Base-by-base conservation (phyloP, 2,113 vertebrate genomes). In the Chascanopsetta lugubris region DNA sequence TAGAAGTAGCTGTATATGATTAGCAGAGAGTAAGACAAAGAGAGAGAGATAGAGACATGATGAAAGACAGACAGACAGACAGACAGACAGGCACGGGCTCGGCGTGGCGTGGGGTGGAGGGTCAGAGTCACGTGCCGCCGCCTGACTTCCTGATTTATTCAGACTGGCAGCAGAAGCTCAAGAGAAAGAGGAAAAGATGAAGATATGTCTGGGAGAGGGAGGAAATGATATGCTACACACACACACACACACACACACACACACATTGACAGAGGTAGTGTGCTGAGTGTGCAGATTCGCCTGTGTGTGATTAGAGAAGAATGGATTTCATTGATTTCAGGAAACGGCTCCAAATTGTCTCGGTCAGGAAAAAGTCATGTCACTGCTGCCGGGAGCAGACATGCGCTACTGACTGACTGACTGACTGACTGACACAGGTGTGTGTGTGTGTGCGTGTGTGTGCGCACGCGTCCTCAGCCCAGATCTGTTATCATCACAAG, bases 281-380 rank as follows among this genome's bases (percentile, higher is more conserved):
- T 74, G 80, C 82, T 87, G 80, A 85, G 74, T 63, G 77, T 78
- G 80, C 79, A 81, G 49, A 76, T 77, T 63, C 3, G 17, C 69
- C 67, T 86, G 67, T 76, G 69, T 84, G 65, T 48, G 56, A 74
- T 57, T 32, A 45, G 59, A 70, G 68, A 8, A 10, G 62, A 21
- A 48, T 57, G 27, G 59, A 65, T 59, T 87, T 84, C 79, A 82
- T 86, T 89, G 73, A 77, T 61, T 71, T 70, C 71, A 77, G 70
- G 62, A 85, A 79, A 87, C 84, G 59, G 71, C 51, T 89, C 76
- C 72, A 80, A 88, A 78, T 85, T 61, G 69, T 65, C 58, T 75
- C 63, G 57, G 63, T 69, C 57, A 62, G 73, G 46, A 79, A 27
- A 60, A 34, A 48, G 0, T 43, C 1, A 18, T 61, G 68, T 74